A percentile compares a stretch with the other conserved stretches of the same genome.
Evolutionary conservation across 2,113 vertebrate genomes (phyloP).

Genomic region (Rhipidura dahli): DNA sequence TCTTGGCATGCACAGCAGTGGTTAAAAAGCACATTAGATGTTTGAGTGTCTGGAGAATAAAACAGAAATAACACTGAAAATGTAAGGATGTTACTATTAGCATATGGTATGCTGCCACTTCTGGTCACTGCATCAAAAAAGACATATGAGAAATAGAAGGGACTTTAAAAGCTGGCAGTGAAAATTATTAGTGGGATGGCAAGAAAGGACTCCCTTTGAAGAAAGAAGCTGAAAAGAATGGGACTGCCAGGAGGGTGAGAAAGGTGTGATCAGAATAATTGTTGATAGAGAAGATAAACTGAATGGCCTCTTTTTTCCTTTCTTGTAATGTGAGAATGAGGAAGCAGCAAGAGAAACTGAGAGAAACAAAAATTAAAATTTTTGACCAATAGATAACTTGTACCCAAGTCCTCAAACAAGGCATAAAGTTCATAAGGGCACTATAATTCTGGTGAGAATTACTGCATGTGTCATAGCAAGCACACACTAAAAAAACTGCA

Average conservation of each 20-base stretch:
- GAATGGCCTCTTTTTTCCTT: neutral
- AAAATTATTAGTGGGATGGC: neutral
- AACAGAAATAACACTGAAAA: neutral
- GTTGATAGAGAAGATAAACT: neutral
- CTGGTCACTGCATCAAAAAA: constrained; percentile 2
- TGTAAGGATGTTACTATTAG: neutral
- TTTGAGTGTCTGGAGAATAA: neutral
- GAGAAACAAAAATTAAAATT: neutral
- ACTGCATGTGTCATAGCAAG: neutral
- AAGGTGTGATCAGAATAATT: neutral
- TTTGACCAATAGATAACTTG: neutral
- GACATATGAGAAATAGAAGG: neutral
- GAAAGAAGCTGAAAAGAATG: neutral
- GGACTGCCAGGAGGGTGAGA: neutral
- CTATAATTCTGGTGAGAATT: neutral
- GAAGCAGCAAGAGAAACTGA: neutral
- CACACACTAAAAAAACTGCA: neutral
- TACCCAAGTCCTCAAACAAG: neutral
- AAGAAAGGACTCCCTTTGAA: constrained; percentile 11
- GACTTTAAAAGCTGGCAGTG: neutral
- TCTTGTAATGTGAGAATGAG: neutral
- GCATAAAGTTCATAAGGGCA: neutral
- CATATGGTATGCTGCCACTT: neutral
- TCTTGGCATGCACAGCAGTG: neutral
- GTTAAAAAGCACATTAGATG: neutral